Evolutionary conservation across 2,797 vertebrate genomes (phyloP), one percentile per base, ranked within the genome.

Genomic region (Lepus oiostolus): DNA sequence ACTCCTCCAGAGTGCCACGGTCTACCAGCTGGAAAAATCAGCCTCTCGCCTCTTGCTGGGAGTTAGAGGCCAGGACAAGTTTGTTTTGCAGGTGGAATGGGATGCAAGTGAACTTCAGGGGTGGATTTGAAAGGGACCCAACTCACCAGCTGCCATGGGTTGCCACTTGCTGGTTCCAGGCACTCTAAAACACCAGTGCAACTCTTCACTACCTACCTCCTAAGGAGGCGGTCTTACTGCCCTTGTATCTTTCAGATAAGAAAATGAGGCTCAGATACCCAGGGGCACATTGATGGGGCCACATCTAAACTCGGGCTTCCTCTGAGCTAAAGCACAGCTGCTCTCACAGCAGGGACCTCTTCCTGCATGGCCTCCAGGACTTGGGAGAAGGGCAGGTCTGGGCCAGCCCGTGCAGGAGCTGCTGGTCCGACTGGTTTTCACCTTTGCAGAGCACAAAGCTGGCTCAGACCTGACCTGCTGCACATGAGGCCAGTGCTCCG

Each of bases 201-300:
- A 22, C 60, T 70, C 81, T 75, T 74, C 38, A 71, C 58, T 71
- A 7, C n/a, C 79, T 62, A 42, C 35, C 54, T 67, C 91, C 83
- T 42, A 24, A 42, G 14, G 71, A 35, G 74, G 14, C 60, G 13
- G 30, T 24, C 22, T 71, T 77, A 47, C 30, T 79, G 58, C 60
- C 22, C 42, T 71, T 81, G 83, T 82, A 76, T 32, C 82, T 88
- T 81, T 88, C 32, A 68, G 70, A 32, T 54, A 76, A 77, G 74
- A 88, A 72, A 82, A 28, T 54, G 28, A 88, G 17, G 9, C 85
- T 96, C 87, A 83, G 50, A 76, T 62, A 22, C 35, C 79, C 38
- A 82, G 22, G 77, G 17, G 26, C n/a, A 65, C 67, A 13, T 24
- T 80, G 11, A 24, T 32, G 77, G 77, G 72, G 24, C 68, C 72